Conservation (phyloP, 2,888 invertebrate species). For the Heliconius hortense region DNA sequence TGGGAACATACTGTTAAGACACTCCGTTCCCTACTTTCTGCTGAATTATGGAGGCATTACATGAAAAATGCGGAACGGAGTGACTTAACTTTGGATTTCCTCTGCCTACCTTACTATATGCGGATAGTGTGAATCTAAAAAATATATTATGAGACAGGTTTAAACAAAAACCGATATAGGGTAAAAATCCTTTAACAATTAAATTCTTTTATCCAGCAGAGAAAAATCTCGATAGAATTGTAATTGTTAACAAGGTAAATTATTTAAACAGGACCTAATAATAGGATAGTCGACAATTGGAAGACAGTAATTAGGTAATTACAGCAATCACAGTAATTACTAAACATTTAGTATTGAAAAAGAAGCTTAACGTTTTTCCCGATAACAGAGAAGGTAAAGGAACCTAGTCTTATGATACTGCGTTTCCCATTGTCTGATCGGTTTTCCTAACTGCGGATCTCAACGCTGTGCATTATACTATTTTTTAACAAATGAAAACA, state of each 20-base stretch:
- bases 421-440: too few species aligned
- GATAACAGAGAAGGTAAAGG: too few species aligned
- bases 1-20: too few species aligned
- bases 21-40: too few species aligned
- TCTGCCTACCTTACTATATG: background rate
- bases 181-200: conserved; percentile 14
- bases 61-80: background rate
- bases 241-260: background rate
- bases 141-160: background rate
- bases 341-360: background rate
- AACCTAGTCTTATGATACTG: too few species aligned
- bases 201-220: conserved; percentile 8
- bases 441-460: background rate
- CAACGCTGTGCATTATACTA: background rate
- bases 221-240: conserved; percentile 12
- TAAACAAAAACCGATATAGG: background rate
- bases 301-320: conserved; percentile 7
- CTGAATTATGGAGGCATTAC: background rate
- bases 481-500: background rate
- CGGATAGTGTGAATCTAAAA: too few species aligned
- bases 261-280: background rate
- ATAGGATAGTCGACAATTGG: conserved; percentile 5
- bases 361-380: background rate
- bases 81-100: background rate
- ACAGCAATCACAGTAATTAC: background rate